phyloP scores from a whole-genome alignment of 2,888 invertebrate species.

The Brenthis daphne region DNA sequence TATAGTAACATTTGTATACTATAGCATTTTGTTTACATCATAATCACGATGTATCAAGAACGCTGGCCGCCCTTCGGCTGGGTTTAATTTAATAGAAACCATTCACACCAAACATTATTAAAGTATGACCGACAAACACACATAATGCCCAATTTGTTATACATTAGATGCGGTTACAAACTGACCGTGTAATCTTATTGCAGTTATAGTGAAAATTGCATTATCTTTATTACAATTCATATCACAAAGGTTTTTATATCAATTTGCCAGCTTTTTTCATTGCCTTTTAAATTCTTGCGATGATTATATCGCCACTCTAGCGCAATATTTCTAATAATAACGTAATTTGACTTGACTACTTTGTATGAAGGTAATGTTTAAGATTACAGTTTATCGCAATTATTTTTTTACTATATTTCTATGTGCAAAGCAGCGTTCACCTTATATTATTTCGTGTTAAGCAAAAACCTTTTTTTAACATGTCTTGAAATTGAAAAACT shows the following conservation, averaged over 20 bases:
- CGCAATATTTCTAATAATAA: slow-evolving; percentile 16
- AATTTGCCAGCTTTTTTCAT: slow-evolving; percentile 23
- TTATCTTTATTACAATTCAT: slow-evolving; percentile 48
- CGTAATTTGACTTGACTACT: slow-evolving; percentile 9
- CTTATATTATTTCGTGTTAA: not conserved
- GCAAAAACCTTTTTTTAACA: not conserved
- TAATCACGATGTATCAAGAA: slow-evolving; percentile 19
- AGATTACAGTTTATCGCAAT: slow-evolving; percentile 13
- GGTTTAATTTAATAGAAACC: slow-evolving; percentile 36
- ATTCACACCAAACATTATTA: slow-evolving; percentile 41
- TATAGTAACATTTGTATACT: not conserved
- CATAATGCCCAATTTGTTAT: slow-evolving; percentile 49
- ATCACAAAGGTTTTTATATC: slow-evolving; percentile 39
- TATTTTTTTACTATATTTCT: not conserved
- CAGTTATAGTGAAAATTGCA: slow-evolving; percentile 64
- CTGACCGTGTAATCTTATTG: slow-evolving; percentile 57
- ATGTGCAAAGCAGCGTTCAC: too few species aligned
- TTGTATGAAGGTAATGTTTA: slow-evolving; percentile 12
- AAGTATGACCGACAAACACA: slow-evolving; percentile 48
- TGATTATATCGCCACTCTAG: slow-evolving; percentile 12
- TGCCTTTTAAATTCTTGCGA: slow-evolving; percentile 17
- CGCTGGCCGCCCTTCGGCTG: slow-evolving; percentile 29
- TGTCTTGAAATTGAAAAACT: slow-evolving; percentile 4
- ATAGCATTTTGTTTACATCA: slow-evolving; percentile 20
- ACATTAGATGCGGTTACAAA: slow-evolving; percentile 48